These are phyloP conservation scores for Pollenia griseotomentosa DNA, from an alignment of 2,888 invertebrate species.

Conservation along the genomic window DNA sequence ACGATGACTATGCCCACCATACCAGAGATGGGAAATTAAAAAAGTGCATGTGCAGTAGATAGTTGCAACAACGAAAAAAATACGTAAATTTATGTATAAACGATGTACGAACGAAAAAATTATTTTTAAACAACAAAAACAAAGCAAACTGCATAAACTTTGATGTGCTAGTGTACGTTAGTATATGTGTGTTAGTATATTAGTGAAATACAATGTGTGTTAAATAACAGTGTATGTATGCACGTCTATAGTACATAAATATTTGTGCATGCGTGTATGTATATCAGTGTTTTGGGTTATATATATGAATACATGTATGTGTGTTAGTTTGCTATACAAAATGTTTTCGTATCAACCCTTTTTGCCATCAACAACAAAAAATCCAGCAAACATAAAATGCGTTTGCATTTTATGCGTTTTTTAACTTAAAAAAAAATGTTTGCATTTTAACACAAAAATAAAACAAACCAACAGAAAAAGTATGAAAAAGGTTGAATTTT, in stretches of 20 bases:
- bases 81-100: constrained; percentile 47
- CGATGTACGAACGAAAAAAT: constrained; percentile 53
- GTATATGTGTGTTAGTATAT: constrained; percentile 14
- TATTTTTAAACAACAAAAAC: constrained; percentile 48
- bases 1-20: constrained; percentile 41
- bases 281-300: constrained; percentile 54
- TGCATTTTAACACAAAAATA: constrained; percentile 56
- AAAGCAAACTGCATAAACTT: constrained; percentile 54
- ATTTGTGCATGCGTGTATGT: constrained; percentile 35
- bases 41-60: constrained; percentile 69
- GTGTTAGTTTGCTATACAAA: constrained; percentile 30
- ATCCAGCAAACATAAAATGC: constrained; percentile 71
- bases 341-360: constrained; percentile 67
- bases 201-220: constrained; percentile 22
- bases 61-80: constrained; percentile 52
- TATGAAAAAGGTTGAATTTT: constrained; percentile 76
- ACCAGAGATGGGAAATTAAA: constrained; percentile 63
- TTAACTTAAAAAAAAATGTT: constrained; percentile 68
- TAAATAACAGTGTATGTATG: constrained; percentile 32
- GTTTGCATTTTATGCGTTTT: constrained; percentile 74
- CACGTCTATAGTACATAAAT: not conserved
- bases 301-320: not conserved
- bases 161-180: constrained; percentile 21
- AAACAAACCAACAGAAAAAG: constrained; percentile 23
- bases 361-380: constrained; percentile 20